phyloP scores from a whole-genome alignment of 1,140 invertebrate genomes.

The Mycetomoellerius zeteki region DNA sequence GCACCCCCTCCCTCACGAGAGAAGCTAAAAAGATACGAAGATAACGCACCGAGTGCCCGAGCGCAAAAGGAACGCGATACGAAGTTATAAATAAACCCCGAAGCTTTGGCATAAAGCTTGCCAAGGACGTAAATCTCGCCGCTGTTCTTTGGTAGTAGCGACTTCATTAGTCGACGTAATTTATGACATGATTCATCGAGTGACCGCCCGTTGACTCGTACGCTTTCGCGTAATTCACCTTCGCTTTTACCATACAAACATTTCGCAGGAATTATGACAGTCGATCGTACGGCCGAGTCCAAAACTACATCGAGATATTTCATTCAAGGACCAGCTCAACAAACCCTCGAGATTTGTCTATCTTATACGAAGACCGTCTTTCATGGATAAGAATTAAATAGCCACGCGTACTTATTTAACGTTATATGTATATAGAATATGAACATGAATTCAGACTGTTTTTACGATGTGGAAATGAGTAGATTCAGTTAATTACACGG shows the following conservation, averaged over 20 bases:
- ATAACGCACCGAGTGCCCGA: constrained; percentile 36
- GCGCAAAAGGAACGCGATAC: constrained; percentile 63
- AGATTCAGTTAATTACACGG: background rate
- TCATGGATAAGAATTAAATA: background rate
- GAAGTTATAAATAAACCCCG: constrained; percentile 78
- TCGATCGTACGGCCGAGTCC: background rate
- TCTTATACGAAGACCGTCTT: background rate
- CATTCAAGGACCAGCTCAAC: background rate
- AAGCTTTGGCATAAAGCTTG: constrained; percentile 69
- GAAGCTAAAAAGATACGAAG: constrained; percentile 48
- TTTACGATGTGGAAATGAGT: constrained; percentile 2
- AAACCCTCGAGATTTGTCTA: constrained; percentile 11
- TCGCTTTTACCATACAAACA: constrained; percentile 43
- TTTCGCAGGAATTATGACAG: constrained; percentile 57
- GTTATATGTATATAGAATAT: background rate
- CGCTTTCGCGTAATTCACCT: constrained; percentile 38
- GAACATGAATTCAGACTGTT: background rate
- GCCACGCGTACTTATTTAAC: background rate
- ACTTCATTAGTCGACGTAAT: constrained; percentile 83
- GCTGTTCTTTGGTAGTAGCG: constrained; percentile 77
- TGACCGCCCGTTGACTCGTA: constrained; percentile 61
- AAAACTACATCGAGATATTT: background rate
- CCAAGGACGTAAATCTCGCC: constrained; percentile 75
- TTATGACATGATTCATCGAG: constrained; percentile 75
- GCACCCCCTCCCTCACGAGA: background rate